A percentile compares a stretch with the other conserved stretches of the same genome.
phyloP scores from a whole-genome alignment of 1,140 invertebrate species.

The Euglossa dilemma region DNA sequence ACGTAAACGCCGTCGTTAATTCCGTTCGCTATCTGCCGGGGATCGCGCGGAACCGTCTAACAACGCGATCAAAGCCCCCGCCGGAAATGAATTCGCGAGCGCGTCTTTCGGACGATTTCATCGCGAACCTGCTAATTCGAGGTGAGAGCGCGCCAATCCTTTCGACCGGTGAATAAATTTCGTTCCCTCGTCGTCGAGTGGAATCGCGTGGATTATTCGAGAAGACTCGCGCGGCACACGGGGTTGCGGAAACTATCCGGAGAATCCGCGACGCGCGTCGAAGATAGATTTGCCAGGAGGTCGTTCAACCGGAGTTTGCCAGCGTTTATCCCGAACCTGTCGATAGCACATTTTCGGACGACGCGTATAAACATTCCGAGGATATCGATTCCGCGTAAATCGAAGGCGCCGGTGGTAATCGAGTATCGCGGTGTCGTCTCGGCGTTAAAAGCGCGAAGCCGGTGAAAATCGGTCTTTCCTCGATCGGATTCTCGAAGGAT shows the following conservation, averaged over 20 bases:
- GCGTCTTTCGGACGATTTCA: neutral
- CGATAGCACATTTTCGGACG: constrained; percentile 1
- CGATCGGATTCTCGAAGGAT: too few relatives aligned
- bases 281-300: neutral
- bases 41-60: constrained; percentile 27
- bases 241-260: neutral
- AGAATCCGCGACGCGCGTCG: neutral
- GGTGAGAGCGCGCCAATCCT: neutral
- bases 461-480: neutral
- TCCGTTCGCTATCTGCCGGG: constrained; percentile 23
- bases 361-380: neutral
- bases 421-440: too few relatives aligned
- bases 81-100: constrained; percentile 35
- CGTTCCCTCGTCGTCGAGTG: neutral
- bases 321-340: neutral
- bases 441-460: neutral
- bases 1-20: constrained; percentile 46
- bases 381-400: constrained; percentile 18
- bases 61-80: neutral
- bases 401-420: neutral
- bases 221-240: neutral
- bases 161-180: neutral
- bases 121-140: constrained; percentile 1
- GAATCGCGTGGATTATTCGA: neutral
- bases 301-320: neutral